Conservation (phyloP, 2,797 vertebrate species). For the Loris lydekkerianus region DNA sequence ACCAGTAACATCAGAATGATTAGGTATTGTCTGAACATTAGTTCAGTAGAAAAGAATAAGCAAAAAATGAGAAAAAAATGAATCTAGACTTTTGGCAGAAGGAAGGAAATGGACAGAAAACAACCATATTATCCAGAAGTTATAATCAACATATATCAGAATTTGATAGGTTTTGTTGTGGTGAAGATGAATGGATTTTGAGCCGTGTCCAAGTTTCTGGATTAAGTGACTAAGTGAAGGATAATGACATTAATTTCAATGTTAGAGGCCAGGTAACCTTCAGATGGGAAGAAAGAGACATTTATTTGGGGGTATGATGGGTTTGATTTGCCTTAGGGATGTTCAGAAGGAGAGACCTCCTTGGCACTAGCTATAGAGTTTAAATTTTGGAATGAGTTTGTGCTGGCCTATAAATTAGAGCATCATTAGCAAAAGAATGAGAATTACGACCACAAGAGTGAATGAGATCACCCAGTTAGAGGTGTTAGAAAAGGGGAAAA, state of each 20-base stretch:
- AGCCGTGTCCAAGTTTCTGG: not conserved
- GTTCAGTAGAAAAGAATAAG: not conserved
- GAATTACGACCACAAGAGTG: not conserved
- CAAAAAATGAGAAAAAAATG: not conserved
- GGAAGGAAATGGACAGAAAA: not conserved
- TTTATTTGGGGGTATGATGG: not conserved
- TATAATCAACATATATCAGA: not conserved
- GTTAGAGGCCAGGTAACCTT: not conserved
- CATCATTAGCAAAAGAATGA: constrained; percentile 30
- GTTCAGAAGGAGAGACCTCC: not conserved
- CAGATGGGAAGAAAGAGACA: not conserved
- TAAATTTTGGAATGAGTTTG: constrained; percentile 17
- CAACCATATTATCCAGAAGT: not conserved
- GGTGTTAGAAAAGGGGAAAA: constrained; percentile 3
- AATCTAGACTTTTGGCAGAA: not conserved
- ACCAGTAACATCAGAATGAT: not conserved
- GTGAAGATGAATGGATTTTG: not conserved
- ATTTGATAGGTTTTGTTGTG: not conserved
- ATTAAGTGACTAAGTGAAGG: not conserved
- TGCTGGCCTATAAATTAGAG: constrained; percentile 33
- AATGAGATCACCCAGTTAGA: constrained; percentile 61
- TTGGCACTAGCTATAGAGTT: not conserved
- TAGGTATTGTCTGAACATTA: not conserved
- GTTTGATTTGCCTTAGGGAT: not conserved
- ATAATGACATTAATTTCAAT: not conserved